Base-by-base conservation (phyloP, 2,888 invertebrate genomes). In the Limnephilus marmoratus region DNA sequence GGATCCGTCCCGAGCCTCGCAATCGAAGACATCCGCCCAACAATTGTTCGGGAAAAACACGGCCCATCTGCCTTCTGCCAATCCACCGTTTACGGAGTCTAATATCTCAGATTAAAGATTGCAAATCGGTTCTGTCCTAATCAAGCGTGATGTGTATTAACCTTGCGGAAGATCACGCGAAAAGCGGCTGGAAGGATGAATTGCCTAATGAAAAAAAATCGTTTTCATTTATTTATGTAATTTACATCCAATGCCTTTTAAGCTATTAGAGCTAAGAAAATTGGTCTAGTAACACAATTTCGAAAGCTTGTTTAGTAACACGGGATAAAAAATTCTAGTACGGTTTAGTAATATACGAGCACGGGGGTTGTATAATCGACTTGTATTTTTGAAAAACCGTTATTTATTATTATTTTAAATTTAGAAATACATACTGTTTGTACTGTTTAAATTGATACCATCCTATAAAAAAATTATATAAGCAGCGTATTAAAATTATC, bases 41-140 rank as follows among this genome's bases (percentile, higher is more conserved):
- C 86, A 45, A 86, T 86, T 45, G 86, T 37, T 86, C n/a, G n/a
- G 86, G 86, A 86, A 86, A 49, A 41, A 37, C 24, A 86, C 49
- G 45, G 41, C 45, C 45, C 12, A 45, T 86, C 86, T 86, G 86
- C 45, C 83, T 83, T 68, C 68, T 68, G 24, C 68, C 68, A 68
- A 5, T 68, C 68, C 68, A n/a, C 68, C 68, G 68, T 68, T 68
- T 68, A 68, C 68, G 68, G 68, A 68, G 68, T 68, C 68, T 24
- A 68, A 68, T 68, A n/a, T 68, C 7, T 68, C 68, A 68, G 68
- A 68, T 68, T n/a, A 68, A 68, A 24, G 83, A 90, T 34, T 68
- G 83, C 15, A 24, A 45, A 83, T 41, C 68, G 45, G 45, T 90
- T 83, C 85, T 34, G 31, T 85, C 29, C 82, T 34, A 37, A 83